Evolutionary conservation across 2,888 invertebrate species (phyloP).

Genomic region (Bembecia ichneumoniformis): DNA sequence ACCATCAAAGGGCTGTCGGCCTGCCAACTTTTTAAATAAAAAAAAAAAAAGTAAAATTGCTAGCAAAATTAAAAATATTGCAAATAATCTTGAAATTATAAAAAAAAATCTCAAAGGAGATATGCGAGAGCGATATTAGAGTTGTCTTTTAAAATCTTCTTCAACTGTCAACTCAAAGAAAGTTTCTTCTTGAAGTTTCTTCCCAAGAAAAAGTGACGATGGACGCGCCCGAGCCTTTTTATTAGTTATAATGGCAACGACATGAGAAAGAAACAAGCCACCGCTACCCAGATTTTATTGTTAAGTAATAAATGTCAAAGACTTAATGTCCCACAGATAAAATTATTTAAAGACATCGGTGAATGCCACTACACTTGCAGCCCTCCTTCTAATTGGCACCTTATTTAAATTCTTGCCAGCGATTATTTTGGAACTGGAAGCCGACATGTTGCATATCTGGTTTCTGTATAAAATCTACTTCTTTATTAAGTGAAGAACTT

Average conservation of each 20-base stretch:
- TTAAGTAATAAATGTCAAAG: constrained; percentile 40
- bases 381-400: constrained; percentile 57
- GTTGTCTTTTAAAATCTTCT: not conserved
- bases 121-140: too few relatives aligned
- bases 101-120: too few relatives aligned
- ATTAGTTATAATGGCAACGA: constrained; percentile 11
- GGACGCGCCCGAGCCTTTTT: constrained; percentile 11
- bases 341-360: constrained; percentile 41
- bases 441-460: constrained; percentile 43
- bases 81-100: too few relatives aligned
- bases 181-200: not conserved
- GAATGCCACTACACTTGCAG: constrained; percentile 33
- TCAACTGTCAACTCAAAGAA: not conserved
- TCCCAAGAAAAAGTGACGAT: not conserved
- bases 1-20: too few relatives aligned
- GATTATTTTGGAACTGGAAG: constrained; percentile 50
- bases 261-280: constrained; percentile 9
- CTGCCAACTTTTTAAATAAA: too few relatives aligned
- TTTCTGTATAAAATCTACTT: constrained; percentile 51
- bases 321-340: constrained; percentile 40
- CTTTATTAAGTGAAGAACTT: constrained; percentile 57
- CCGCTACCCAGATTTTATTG: constrained; percentile 31
- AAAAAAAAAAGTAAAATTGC: too few relatives aligned
- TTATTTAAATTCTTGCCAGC: constrained; percentile 56
- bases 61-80: too few relatives aligned